Base-by-base conservation (phyloP, 2,888 invertebrate species). In the Agapostemon virescens region DNA sequence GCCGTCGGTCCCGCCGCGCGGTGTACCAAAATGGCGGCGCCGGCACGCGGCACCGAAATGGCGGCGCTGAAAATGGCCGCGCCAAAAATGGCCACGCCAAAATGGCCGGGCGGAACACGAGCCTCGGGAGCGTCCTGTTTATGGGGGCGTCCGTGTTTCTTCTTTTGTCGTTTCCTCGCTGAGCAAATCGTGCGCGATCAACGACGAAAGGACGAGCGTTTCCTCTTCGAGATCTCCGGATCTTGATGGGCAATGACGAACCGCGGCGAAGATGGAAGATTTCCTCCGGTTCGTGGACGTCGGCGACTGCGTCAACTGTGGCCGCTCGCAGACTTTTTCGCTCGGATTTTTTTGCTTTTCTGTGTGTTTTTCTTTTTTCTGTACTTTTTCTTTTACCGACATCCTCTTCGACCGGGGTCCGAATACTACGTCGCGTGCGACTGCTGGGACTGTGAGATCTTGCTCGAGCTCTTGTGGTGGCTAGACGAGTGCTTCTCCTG, bases 401-500 rank as follows among this genome's bases (percentile, higher is more conserved):
- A 74, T 73, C 83, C 68, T 73, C 69, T 90, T 81, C 61, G 79
- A 73, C 72, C 61, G 70, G 76, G 77, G 68, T 83, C 70, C 90
- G 52, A 73, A 84, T 89, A 90, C 90, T 91, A 91, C 89, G 90
- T 88, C 69, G 84, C 49, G 66, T 89, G 89, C 30, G 86, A 88
- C 55, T 90, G 90, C 72, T 90, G 90, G 23, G 89, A 87, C 71
- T 90, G 89, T 67, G 89, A 85, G 71, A 90, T 72, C 81, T 90
- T 91, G 84, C 86, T 91, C 79, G 91, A 89, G 88, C 89, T 91
- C 88, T 91, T 92, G 85, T 92, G 92, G 82, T 92, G 90, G 84
- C 90, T 89, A 86, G 91, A 91, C 71, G 90, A 81, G 81, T 91
- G 91, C 83, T 90, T 91, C 45, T 92, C 92, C 92, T 92, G 91